phyloP scores from a whole-genome alignment of 2,113 vertebrate genomes.

The Emberiza fucata region DNA sequence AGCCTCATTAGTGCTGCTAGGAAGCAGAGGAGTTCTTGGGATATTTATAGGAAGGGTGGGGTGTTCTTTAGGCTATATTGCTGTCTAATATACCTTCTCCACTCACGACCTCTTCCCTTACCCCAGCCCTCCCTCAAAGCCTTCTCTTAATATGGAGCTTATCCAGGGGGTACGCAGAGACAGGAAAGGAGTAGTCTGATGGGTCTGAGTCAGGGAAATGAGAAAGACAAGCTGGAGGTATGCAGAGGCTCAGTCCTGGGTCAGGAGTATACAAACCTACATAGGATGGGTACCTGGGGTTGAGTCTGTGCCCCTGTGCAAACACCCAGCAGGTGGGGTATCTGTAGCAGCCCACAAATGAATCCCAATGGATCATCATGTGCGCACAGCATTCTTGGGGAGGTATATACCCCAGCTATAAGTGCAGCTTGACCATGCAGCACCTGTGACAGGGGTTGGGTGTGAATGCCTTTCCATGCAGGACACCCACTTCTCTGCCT shows the following conservation, averaged over 20 bases:
- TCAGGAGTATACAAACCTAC: background rate
- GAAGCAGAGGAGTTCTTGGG: conserved; percentile 11
- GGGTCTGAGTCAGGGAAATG: background rate
- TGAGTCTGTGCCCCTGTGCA: background rate
- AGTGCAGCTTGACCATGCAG: background rate
- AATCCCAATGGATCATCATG: background rate
- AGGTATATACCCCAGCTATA: background rate
- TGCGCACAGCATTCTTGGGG: background rate
- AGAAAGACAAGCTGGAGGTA: background rate
- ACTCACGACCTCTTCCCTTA: background rate
- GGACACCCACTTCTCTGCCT: background rate
- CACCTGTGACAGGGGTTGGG: background rate
- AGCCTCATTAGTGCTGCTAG: conserved; percentile 29
- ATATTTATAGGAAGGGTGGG: conserved; percentile 38
- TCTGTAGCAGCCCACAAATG: background rate
- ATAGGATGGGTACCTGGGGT: background rate
- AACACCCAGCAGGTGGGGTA: background rate
- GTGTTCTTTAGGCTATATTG: background rate
- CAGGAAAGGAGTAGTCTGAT: background rate
- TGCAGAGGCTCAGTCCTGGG: background rate
- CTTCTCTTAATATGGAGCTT: background rate
- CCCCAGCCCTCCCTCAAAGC: background rate
- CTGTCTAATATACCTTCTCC: background rate
- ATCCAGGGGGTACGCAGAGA: background rate
- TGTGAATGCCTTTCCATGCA: rapidly evolving